Evolutionary conservation across 2,888 invertebrate species (phyloP), one percentile per base, ranked within the genome.

Genomic region (Trissolcus japonicus): DNA sequence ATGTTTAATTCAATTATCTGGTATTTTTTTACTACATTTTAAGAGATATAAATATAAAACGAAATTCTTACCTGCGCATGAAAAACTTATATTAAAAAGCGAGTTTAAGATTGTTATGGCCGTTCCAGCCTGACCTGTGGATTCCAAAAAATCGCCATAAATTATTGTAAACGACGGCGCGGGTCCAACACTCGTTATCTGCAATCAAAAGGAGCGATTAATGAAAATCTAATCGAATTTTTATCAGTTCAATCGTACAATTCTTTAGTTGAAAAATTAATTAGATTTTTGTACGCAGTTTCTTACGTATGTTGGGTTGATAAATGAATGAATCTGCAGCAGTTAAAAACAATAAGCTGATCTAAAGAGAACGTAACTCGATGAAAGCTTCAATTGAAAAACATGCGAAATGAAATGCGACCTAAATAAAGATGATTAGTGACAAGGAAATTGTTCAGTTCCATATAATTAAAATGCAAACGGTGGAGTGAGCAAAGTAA

Each of bases 81-180:
- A 93, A 19, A 92, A 90, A 16, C 92, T 92, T 67, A 93, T 91
- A 85, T 92, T 93, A 80, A 94, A 94, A 0, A 94, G 91, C 19
- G 94, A 93, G 82, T 93, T 94, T 4, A 94, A 92, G 19, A 94
- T 87, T 0, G 95, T 93, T 11, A 93, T 90, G 0, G 93, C 94
- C 72, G 93, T 93, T 0, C 94, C 94, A 81, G 93, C 93, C 56
- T 92, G 93, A 25, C 93, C 94, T 16, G 92, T 89, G 29, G 91
- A 91, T 69, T 91, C 89, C 65, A 95, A 91, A 83, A 95, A 94
- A 63, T 93, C 92, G 25, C 94, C 93, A 83, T 93, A 95, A 54
- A 95, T 87, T 59, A 95, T 91, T 0, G 93, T 93, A 81, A 94
- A 94, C 0, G 93, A 94, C 16, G 93, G 91, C 40, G 93, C 90